Percentiles rank a stretch among this genome's conserved stretches.
Conservation (phyloP, 2,113 vertebrate genomes). For the Ifrita kowaldi region DNA sequence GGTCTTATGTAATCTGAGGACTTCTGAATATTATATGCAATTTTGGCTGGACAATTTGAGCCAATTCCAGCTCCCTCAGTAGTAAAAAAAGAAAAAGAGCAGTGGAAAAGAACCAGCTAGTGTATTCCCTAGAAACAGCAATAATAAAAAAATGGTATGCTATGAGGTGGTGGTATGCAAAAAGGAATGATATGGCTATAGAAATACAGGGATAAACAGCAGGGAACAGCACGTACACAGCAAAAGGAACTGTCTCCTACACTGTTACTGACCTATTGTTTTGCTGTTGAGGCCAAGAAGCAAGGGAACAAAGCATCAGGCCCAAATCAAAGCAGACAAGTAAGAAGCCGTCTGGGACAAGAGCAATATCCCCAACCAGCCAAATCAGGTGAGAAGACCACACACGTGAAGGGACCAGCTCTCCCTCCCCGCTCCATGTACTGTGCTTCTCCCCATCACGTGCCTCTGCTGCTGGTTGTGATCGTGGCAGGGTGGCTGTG, state of each 20-base stretch:
- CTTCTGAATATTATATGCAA: background rate
- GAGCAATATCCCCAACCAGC: background rate
- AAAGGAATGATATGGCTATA: background rate
- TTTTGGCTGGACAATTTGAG: background rate
- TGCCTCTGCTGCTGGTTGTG: background rate
- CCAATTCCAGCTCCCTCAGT: background rate
- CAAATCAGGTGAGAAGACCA: background rate
- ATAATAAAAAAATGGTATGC: background rate
- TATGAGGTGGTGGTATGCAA: background rate
- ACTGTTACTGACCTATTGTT: background rate
- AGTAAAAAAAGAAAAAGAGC: background rate
- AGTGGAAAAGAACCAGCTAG: background rate
- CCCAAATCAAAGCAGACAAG: background rate
- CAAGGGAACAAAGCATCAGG: background rate
- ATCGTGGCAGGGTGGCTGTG: background rate
- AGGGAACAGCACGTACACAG: background rate
- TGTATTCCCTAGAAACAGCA: background rate
- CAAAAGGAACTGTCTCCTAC: background rate
- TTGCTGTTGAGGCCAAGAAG: background rate
- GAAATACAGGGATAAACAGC: background rate
- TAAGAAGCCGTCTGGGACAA: background rate
- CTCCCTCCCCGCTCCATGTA: fast-evolving
- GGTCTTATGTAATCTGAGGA: background rate
- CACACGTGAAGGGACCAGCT: fast-evolving
- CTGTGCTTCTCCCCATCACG: background rate